Base-by-base conservation (phyloP, 2,113 vertebrate species). In the Podarcis muralis region DNA sequence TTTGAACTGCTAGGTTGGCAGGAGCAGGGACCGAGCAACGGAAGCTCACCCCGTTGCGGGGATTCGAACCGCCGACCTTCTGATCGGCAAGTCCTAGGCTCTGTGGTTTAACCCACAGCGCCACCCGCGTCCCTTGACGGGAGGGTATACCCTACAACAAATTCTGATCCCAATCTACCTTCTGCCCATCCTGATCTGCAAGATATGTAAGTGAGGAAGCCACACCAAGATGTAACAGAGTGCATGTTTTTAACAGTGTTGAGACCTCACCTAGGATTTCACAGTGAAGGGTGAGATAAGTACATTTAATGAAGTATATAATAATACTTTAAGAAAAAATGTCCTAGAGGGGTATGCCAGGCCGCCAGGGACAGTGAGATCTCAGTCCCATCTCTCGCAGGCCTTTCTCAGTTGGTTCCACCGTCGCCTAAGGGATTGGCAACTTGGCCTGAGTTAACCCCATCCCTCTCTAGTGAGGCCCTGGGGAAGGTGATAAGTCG, bases 381-480 rank as follows among this genome's bases (percentile, higher is more conserved):
- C 62, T 76, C 72, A 53, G 48, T 18, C 81, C 23, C 62, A 30
- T 72, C 53, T 4, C 57, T 69, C 8, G 12, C 13, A 57, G n/a
- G n/a, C 23, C 32, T 43, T 57, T 59, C 72, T 59, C n/a, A 62
- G 87, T 78, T 77, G 72, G n/a, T 78, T 53, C 87, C 72, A 40
- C 62, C 68, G 74, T 78, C 25, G 22, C 62, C 40, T 37, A 43
- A 78, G 81, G 87, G 81, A 48, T 30, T 77, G 81, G 81, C 40
- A 37, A 66, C 75, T 57, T 84, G 74, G 74, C 81, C 87, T 84
- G 87, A 88, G 30, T 40, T 88, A 88, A 88, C 81, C 81, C 87
- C 81, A 69, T 88, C 32, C 59, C 87, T 78, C 72, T 69, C 59
- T n/a, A 37, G 74, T 69, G 87, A 84, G 81, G 81, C 74, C 81